Evolutionary conservation across 1,140 invertebrate genomes (phyloP), one percentile per base, ranked within the genome.

Genomic region (Diprion similis): DNA sequence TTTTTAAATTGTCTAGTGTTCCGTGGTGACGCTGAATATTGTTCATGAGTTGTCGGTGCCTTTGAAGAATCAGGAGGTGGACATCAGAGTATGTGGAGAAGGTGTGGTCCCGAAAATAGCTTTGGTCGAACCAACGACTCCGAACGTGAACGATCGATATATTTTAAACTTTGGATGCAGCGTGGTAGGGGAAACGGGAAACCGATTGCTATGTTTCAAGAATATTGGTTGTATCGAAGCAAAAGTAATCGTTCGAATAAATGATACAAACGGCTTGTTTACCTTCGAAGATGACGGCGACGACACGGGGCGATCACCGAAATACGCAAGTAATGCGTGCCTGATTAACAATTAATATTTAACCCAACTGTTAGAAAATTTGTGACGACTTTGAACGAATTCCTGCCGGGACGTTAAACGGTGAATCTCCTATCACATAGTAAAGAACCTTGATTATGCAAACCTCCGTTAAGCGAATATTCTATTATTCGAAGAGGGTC

Each of bases 31-130:
- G 3, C 67, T 86, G 15, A 78, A 79, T 19, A 72, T 79, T 10
- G 10, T 17, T 19, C 72, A 84, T 2, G 69, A 79, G 59, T 66
- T 82, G 18, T 81, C 84, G 10, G 0, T 45, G 11, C 64, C 76
- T 68, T 51, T 84, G 8, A 73, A 74, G 10, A 67, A 46, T 1
- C 74, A 80, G 17, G 76, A 77, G 46, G 70, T 79, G 2, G 68
- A 15, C 0, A 24, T 85, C n/a, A 80, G 82, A 66, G 48, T 86
- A n/a, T 15, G 72, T 15, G 85, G 85, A 8, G 81, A 85, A 71
- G 73, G 80, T 70, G 84, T 79, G 46, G 75, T 86, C 10, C 83
- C 85, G n/a, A 75, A 83, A 83, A 73, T 86, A n/a, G 66, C 37
- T 17, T 72, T 86, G 11, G 65, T 81, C 0, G 78, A 84, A 13